phyloP scores from a whole-genome alignment of 2,113 vertebrate genomes.

The Myanophis thanlyinensis region DNA sequence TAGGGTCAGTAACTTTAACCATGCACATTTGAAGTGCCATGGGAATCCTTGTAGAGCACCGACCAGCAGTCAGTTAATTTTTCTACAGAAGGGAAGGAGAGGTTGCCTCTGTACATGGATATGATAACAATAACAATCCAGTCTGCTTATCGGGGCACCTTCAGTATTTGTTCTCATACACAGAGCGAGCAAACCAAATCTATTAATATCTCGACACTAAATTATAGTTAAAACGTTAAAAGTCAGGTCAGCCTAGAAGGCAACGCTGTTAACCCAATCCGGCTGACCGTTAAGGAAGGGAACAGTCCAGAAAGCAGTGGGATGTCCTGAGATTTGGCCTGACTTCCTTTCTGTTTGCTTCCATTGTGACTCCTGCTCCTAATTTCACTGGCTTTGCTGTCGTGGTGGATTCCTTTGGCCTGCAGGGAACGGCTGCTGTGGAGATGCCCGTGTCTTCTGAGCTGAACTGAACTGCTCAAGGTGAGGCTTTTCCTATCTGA shows the following conservation, averaged over 20 bases:
- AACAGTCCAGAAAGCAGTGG: constrained; percentile 51
- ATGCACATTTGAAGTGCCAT: constrained; percentile 8
- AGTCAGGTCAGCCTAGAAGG: constrained; percentile 59
- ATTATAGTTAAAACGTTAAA: constrained; percentile 20
- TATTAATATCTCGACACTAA: constrained; percentile 1
- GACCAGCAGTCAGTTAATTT: constrained; percentile 16
- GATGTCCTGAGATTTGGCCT: constrained; percentile 23
- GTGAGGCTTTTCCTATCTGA: constrained; percentile 39
- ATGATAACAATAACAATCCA: neutral
- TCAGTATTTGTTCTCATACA: neutral
- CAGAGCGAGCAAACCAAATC: neutral
- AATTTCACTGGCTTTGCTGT: constrained; percentile 36
- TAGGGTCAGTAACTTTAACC: neutral
- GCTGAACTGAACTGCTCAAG: neutral
- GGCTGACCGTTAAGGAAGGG: constrained; percentile 65
- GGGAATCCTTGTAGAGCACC: neutral
- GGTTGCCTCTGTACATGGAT: neutral
- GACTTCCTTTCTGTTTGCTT: constrained; percentile 34
- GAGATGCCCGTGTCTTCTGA: neutral
- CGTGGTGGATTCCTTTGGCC: constrained; percentile 21
- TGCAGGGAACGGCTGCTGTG: constrained; percentile 37
- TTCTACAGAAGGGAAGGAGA: neutral
- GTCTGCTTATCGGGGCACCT: neutral
- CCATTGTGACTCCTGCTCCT: constrained; percentile 24
- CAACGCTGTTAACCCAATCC: constrained; percentile 54